Evolutionary conservation across 2,113 vertebrate species (phyloP).

Genomic region (Capra hircus): DNA sequence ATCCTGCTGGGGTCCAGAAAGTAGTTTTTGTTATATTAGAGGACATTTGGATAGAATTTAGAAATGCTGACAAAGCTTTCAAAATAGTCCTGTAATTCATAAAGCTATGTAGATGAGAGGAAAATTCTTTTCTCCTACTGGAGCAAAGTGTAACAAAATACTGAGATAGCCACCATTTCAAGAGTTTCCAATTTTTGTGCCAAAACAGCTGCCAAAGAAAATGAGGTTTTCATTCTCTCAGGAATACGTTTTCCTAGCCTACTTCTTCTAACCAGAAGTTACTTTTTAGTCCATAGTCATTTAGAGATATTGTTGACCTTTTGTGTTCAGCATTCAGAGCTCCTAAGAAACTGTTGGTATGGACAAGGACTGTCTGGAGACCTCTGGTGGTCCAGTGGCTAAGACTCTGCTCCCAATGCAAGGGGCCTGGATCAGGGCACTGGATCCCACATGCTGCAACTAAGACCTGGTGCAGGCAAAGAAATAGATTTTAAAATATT

Average conservation of each 20-base stretch:
- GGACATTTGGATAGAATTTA: not conserved
- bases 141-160: not conserved
- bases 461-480: not conserved
- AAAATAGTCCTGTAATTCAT: not conserved
- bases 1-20: not conserved
- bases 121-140: not conserved
- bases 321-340: not conserved
- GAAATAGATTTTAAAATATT: not conserved
- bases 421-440: not conserved
- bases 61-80: not conserved
- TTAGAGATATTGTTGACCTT: not conserved
- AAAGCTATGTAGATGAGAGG: not conserved
- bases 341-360: not conserved
- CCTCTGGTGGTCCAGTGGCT: not conserved
- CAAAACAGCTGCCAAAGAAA: not conserved
- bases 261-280: not conserved
- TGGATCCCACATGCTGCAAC: not conserved
- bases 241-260: not conserved
- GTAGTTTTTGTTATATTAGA: not conserved
- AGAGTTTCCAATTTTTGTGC: constrained; percentile 5
- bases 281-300: not conserved
- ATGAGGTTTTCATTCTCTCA: not conserved
- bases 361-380: not conserved
- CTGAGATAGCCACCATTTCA: not conserved
- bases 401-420: not conserved